Percentiles rank a stretch among this genome's conserved stretches.
These are phyloP conservation scores for Mythimna albipuncta DNA, from an alignment of 2,888 invertebrate species.

Conservation along the genomic window DNA sequence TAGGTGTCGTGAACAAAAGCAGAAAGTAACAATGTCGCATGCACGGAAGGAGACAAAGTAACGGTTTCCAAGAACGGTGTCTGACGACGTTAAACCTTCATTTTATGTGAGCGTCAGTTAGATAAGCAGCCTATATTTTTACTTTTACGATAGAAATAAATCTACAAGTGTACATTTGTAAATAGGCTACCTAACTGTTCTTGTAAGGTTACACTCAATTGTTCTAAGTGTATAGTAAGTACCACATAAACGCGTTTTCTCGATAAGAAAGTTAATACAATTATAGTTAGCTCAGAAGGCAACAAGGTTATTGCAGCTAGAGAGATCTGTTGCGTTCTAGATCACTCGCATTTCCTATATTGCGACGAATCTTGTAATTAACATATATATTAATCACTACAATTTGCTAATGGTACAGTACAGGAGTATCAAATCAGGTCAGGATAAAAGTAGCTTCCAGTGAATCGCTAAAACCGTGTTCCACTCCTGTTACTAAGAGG, in stretches of 20 bases:
- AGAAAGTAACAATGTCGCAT: constrained; percentile 71
- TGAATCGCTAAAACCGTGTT: constrained; percentile 36
- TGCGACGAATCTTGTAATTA: neutral
- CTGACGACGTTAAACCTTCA: constrained; percentile 62
- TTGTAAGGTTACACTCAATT: constrained; percentile 44
- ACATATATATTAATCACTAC: constrained; percentile 1
- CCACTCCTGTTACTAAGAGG: constrained; percentile 51
- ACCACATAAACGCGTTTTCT: constrained; percentile 33
- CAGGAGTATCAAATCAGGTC: constrained; percentile 50
- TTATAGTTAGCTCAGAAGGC: constrained; percentile 13
- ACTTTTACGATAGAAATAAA: constrained; percentile 59
- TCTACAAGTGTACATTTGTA: constrained; percentile 38
- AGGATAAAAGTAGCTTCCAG: constrained; percentile 39
- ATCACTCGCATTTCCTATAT: constrained; percentile 2
- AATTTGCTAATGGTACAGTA: constrained; percentile 37
- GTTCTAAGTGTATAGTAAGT: constrained; percentile 32
- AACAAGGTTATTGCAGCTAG: constrained; percentile 37
- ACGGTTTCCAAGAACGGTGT: constrained; percentile 70
- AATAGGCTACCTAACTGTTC: constrained; percentile 48
- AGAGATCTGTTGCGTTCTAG: constrained; percentile 24
- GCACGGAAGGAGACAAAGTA: constrained; percentile 70
- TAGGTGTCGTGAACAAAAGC: constrained; percentile 67
- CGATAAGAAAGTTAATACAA: constrained; percentile 42
- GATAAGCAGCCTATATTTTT: constrained; percentile 57
- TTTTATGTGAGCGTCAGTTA: constrained; percentile 59